phyloP scores from a whole-genome alignment of 1,140 invertebrate species.

The Euura lappo region DNA sequence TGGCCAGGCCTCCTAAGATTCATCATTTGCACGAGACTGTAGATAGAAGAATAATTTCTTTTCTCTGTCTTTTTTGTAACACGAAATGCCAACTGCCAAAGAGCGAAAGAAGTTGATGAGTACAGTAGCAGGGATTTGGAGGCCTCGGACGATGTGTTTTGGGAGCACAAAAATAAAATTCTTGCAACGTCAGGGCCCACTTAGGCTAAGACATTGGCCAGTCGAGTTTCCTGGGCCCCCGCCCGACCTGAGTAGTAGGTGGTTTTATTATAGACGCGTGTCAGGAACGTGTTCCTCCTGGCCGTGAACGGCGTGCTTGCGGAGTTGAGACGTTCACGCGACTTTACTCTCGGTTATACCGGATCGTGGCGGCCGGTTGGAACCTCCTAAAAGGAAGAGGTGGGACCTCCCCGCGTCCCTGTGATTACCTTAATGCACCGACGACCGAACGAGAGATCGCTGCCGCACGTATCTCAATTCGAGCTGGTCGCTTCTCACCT shows the following conservation, averaged over 20 bases:
- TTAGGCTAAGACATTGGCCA: slow-evolving; percentile 27
- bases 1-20: too few relatives aligned
- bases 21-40: too few relatives aligned
- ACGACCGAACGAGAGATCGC: slow-evolving; percentile 15
- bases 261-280: slow-evolving; percentile 45
- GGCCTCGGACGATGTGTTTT: slow-evolving; percentile 13
- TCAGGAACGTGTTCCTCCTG: slow-evolving; percentile 42
- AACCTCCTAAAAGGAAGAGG: slow-evolving; percentile 24
- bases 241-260: slow-evolving; percentile 20
- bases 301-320: slow-evolving; percentile 5
- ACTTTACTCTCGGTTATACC: too few relatives aligned
- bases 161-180: slow-evolving; percentile 45
- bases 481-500: too few relatives aligned
- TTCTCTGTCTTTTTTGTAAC: too few relatives aligned
- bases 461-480: too few relatives aligned
- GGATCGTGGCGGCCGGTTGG: neutral
- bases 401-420: slow-evolving; percentile 31
- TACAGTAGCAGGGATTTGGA: too few relatives aligned
- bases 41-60: too few relatives aligned
- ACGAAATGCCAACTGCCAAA: too few relatives aligned
- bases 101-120: too few relatives aligned
- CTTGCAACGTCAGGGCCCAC: slow-evolving; percentile 52
- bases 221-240: too few relatives aligned
- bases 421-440: slow-evolving; percentile 56
- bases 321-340: slow-evolving; percentile 5